Evolutionary conservation across 2,888 invertebrate species (phyloP), one percentile per base, ranked within the genome.

Genomic region (Stenolophus ochropezus): DNA sequence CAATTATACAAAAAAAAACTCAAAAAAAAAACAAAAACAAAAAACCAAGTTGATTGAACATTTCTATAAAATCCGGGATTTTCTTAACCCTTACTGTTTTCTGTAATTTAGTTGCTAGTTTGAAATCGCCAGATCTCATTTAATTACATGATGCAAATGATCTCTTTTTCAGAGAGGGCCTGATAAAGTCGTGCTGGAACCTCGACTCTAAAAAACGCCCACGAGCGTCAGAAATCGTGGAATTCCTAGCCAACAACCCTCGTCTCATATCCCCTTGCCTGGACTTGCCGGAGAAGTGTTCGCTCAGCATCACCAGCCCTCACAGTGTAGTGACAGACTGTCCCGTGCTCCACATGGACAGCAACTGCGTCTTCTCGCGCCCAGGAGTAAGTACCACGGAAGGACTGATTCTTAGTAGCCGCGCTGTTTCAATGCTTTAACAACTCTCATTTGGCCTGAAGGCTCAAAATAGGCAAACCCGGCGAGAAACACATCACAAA

Each of bases 111-210:
- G n/a, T n/a, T n/a, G n/a, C n/a, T n/a, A 61, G 8, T 16, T 21
- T 47, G 69, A n/a, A n/a, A n/a, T n/a, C n/a, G n/a, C n/a, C n/a
- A n/a, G n/a, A n/a, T n/a, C n/a, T n/a, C n/a, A n/a, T n/a, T n/a
- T n/a, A n/a, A n/a, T n/a, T n/a, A n/a, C n/a, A n/a, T n/a, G n/a
- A n/a, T n/a, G n/a, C n/a, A n/a, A n/a, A n/a, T n/a, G n/a, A n/a
- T 27, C 49, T 82, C 83, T 76, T 81, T 88, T 89, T 14, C 91
- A 96, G 96, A 84, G 94, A 94, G 87, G 92, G 91, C 58, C 90
- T 97, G 79, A 92, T 97, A 85, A 92, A 92, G 86, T 93, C 94
- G 25, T 97, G 97, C 88, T 97, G 97, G 96, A 92, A 92, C 83
- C 91, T 90, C 82, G 94, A 95, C 78, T 90, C 92, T 27, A 91